phyloP scores from a whole-genome alignment of 1,140 invertebrate species.

The Pantala flavescens region DNA sequence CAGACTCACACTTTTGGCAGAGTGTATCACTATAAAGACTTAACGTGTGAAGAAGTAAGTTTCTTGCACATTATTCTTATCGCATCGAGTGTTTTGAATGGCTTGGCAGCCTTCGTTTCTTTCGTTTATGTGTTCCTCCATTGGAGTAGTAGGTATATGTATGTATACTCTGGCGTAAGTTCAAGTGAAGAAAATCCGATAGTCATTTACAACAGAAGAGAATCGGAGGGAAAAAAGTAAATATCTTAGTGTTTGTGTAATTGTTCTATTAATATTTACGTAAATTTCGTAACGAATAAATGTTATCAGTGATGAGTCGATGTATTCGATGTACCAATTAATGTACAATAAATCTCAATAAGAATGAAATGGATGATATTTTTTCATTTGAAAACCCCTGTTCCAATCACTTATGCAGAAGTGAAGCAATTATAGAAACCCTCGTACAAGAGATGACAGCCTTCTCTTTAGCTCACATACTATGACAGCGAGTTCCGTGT shows the following conservation, averaged over 20 bases:
- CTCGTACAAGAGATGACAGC: too few relatives aligned
- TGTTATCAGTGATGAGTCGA: too few relatives aligned
- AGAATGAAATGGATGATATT: too few relatives aligned
- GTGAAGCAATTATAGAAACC: too few relatives aligned
- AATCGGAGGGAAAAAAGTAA: neutral
- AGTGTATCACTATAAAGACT: slow-evolving; percentile 34
- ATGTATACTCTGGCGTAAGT: slow-evolving; percentile 36
- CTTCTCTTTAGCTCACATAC: too few relatives aligned
- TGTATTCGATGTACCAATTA: too few relatives aligned
- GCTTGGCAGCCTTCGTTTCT: slow-evolving; percentile 33
- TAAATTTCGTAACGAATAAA: too few relatives aligned
- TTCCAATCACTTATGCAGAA: too few relatives aligned
- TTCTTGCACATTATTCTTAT: slow-evolving; percentile 36
- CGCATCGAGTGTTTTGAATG: slow-evolving; percentile 36
- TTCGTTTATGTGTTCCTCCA: slow-evolving; percentile 40
- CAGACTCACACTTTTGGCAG: slow-evolving; percentile 10
- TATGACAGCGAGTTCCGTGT: too few relatives aligned
- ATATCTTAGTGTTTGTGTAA: neutral
- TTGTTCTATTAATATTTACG: too few relatives aligned
- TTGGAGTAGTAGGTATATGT: slow-evolving; percentile 36
- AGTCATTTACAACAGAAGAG: slow-evolving; percentile 24
- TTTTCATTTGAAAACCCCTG: too few relatives aligned
- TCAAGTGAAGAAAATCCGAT: slow-evolving; percentile 29
- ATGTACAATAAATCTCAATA: too few relatives aligned
- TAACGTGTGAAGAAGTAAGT: slow-evolving; percentile 39